Conservation (phyloP, 2,888 invertebrate genomes). For the Physocephala rufipes region DNA sequence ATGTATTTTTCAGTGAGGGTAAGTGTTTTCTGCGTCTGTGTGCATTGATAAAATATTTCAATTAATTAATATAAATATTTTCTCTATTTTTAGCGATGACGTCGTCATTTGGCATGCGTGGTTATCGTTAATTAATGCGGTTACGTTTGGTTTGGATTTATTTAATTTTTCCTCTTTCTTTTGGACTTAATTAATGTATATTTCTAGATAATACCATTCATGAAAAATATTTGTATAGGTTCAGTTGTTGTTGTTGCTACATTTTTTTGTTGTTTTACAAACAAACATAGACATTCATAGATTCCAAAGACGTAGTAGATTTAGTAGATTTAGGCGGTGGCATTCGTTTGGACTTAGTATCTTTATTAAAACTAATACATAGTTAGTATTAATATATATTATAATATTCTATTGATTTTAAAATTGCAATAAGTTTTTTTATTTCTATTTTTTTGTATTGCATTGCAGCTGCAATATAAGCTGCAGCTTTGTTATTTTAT, state of each 20-base stretch:
- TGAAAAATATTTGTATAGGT: slow-evolving; percentile 36
- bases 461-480: slow-evolving; percentile 24
- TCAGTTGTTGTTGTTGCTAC: neutral
- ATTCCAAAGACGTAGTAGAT: slow-evolving; percentile 44
- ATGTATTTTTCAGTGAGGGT: no score
- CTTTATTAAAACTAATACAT: slow-evolving; percentile 3
- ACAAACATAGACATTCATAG: slow-evolving; percentile 31
- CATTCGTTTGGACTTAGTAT: slow-evolving; percentile 63
- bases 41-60: no score
- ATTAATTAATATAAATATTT: no score
- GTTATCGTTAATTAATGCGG: no score
- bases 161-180: neutral
- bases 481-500: no score
- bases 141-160: slow-evolving; percentile 23
- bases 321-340: slow-evolving; percentile 55
- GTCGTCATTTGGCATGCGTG: no score
- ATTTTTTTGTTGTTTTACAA: neutral
- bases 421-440: slow-evolving; percentile 24
- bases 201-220: slow-evolving; percentile 36
- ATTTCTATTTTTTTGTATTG: slow-evolving; percentile 24
- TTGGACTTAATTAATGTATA: slow-evolving; percentile 32
- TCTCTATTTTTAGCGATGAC: no score
- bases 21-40: no score
- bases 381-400: no score
- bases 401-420: slow-evolving; percentile 39